Base-by-base conservation (phyloP, 2,888 invertebrate species). In the Ethmia dodecea region DNA sequence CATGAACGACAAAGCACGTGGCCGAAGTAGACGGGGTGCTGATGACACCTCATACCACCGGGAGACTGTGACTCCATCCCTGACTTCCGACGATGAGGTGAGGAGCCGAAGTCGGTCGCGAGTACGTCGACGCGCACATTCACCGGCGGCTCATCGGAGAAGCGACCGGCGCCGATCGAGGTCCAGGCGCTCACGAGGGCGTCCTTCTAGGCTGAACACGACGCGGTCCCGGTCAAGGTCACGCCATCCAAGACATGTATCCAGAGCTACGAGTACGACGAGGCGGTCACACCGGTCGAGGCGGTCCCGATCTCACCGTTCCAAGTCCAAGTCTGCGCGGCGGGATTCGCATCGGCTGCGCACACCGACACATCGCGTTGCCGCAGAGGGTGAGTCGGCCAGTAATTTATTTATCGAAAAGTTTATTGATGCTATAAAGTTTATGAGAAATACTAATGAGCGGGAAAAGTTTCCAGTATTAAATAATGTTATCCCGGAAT, bases 401-500 rank as follows among this genome's bases (percentile, higher is more conserved):
- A 20, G 9, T 20, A 20, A 20, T 1, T 20, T 20, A 20, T 20
- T 20, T 20, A 8, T 20, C 9, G 20, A 20, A 20, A 20, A 20
- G 20, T 20, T 20, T 20, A 6, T 20, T 8, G 20, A 20, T 20
- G 20, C 9, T 20, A 20, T 20, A 9, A 20, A 20, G 9, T 6
- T 6, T 20, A 20, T 20, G 6, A 20, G 9, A 20, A 9, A 9
- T 20, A 20, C 6, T 20, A 20, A 20, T 20, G 20, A 8, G 6
- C 8, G 20, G 6, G 20, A 20, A 6, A 20, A 20, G 20, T 20
- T 20, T 9, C 20, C 20, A 8, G 20, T 9, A 8, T 9, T 20
- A 2, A 20, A 20, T 3, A 34, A 34, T 22, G 25, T 25, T 3
- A 28, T 32, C 3, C 31, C 28, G 3, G 33, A 29, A 8, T 35